Evolutionary conservation across 2,797 vertebrate species (phyloP).

Genomic region (Spheniscus humboldti): DNA sequence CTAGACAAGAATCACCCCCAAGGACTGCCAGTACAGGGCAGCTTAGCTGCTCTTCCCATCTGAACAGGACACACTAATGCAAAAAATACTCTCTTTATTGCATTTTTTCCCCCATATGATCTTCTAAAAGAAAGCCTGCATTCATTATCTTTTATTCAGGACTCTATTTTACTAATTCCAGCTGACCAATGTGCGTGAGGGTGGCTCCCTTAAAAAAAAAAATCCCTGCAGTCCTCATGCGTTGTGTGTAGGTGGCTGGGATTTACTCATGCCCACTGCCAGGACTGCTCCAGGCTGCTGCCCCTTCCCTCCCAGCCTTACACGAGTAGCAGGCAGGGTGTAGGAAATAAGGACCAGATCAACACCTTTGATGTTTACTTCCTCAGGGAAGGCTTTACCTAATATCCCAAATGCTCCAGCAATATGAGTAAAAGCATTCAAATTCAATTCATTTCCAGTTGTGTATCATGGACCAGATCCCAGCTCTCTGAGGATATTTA

Average conservation of each 20-base stretch:
- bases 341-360: neutral
- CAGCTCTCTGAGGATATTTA: neutral
- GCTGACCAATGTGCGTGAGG: rapidly evolving
- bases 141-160: neutral
- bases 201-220: neutral
- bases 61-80: neutral
- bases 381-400: neutral
- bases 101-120: neutral
- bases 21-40: rapidly evolving
- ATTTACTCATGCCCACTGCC: neutral
- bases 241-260: neutral
- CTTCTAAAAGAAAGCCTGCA: neutral
- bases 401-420: neutral
- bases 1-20: neutral
- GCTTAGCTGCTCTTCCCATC: neutral
- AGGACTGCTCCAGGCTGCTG: neutral
- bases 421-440: neutral
- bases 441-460: neutral
- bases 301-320: neutral
- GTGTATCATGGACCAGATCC: neutral
- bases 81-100: neutral
- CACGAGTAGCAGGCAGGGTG: rapidly evolving
- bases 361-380: neutral
- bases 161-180: neutral
- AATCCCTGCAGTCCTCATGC: neutral